phyloP scores from a whole-genome alignment of 2,113 vertebrate species.

The Heterotis niloticus region DNA sequence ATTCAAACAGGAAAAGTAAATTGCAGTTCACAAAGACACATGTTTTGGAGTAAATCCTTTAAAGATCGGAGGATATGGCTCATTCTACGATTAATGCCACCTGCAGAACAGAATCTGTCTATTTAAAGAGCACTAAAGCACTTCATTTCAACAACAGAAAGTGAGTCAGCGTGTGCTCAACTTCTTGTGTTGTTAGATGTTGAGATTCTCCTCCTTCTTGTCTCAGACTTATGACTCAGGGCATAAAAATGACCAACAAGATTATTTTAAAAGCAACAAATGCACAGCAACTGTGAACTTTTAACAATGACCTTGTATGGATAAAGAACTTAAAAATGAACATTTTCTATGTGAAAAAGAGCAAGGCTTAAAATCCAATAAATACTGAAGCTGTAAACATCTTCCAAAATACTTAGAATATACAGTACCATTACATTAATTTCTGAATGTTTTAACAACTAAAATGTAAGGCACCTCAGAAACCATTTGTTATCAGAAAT shows the following conservation, averaged over 20 bases:
- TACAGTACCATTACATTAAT: constrained; percentile 46
- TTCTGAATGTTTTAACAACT: background rate
- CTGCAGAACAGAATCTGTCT: constrained; percentile 27
- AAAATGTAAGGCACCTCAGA: background rate
- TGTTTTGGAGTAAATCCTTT: background rate
- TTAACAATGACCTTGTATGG: constrained; percentile 47
- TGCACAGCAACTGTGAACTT: constrained; percentile 55
- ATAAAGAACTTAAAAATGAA: constrained; percentile 43
- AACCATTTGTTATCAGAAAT: no score
- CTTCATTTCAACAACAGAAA: constrained; percentile 41
- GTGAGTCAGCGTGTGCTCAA: constrained; percentile 51
- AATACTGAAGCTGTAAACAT: constrained; percentile 46
- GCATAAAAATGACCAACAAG: constrained; percentile 55
- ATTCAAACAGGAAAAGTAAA: no score
- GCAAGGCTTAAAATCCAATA: constrained; percentile 30
- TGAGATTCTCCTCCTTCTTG: constrained; percentile 36
- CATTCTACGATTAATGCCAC: constrained; percentile 39
- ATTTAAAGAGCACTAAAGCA: background rate
- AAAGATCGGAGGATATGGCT: constrained; percentile 31
- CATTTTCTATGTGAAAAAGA: constrained; percentile 35
- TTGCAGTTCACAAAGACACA: background rate
- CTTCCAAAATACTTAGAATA: constrained; percentile 34
- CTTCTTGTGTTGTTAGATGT: constrained; percentile 39
- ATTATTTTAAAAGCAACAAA: constrained; percentile 54
- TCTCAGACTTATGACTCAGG: constrained; percentile 56